These are phyloP conservation scores for Lordiphosa fenestrarum DNA, from an alignment of 2,888 invertebrate species.

Conservation along the genomic window DNA sequence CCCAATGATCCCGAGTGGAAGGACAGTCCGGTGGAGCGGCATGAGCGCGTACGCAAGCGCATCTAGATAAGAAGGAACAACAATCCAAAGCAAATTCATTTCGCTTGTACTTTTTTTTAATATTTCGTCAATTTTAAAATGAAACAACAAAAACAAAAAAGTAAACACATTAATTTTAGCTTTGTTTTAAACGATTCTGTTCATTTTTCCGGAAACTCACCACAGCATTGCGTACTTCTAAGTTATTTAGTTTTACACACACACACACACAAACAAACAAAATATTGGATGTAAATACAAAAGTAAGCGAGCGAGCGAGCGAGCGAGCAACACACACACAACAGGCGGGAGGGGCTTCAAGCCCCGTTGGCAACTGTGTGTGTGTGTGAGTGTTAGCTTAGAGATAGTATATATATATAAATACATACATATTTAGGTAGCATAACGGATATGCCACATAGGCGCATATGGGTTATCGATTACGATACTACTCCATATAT, in stretches of 20 bases:
- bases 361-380: too few species aligned
- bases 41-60: constrained; percentile 53
- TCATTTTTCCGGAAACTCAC: constrained; percentile 23
- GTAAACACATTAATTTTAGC: constrained; percentile 51
- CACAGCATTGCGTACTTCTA: constrained; percentile 39
- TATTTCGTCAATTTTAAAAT: constrained; percentile 35
- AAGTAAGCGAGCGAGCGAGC: neutral
- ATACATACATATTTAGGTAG: constrained; percentile 3
- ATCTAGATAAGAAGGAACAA: constrained; percentile 26
- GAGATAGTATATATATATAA: too few species aligned
- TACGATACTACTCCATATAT: constrained; percentile 1
- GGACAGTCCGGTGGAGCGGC: constrained; percentile 53
- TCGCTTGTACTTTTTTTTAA: constrained; percentile 34
- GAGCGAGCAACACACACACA: constrained; percentile 3
- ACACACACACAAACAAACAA: neutral
- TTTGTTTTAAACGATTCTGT: constrained; percentile 48
- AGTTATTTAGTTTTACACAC: constrained; percentile 70
- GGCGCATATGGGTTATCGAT: constrained; percentile 4
- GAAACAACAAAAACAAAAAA: constrained; percentile 15
- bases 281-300: neutral
- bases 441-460: constrained; percentile 4
- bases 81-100: constrained; percentile 44
- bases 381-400: too few species aligned
- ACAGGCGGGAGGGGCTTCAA: neutral
- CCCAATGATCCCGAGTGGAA: constrained; percentile 93